A percentile compares a stretch with the other conserved stretches of the same genome.
Evolutionary conservation across 2,888 invertebrate species (phyloP).

Genomic region (Byasa hedistus): DNA sequence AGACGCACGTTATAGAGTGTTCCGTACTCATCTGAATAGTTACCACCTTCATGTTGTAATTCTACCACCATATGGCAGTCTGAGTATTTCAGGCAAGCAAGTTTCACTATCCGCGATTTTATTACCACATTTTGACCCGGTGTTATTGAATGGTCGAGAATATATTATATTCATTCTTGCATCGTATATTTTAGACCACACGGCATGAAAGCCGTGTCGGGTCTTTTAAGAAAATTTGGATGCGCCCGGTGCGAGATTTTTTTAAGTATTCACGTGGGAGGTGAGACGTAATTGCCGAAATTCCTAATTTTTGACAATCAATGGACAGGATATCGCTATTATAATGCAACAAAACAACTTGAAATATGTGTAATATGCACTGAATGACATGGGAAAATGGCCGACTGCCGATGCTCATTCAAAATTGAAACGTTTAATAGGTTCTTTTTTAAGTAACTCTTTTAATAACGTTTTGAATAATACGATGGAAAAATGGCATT

Average conservation of each 20-base stretch:
- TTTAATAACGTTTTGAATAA: neutral
- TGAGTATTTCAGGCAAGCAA: too few relatives aligned
- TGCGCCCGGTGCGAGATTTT: slow-evolving; percentile 72
- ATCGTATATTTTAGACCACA: slow-evolving; percentile 38
- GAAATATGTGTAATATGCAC: slow-evolving; percentile 29
- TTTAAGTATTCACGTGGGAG: slow-evolving; percentile 72
- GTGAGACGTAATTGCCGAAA: slow-evolving; percentile 77
- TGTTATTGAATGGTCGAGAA: too few relatives aligned
- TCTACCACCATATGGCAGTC: too few relatives aligned
- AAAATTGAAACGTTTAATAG: neutral
- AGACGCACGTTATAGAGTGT: too few relatives aligned
- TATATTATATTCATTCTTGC: neutral
- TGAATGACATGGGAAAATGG: slow-evolving; percentile 29
- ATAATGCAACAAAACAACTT: slow-evolving; percentile 40
- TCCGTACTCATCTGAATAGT: too few relatives aligned
- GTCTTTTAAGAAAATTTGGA: slow-evolving; percentile 73
- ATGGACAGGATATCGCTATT: slow-evolving; percentile 78
- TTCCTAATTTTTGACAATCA: slow-evolving; percentile 79
- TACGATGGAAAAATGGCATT: neutral
- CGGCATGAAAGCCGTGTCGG: slow-evolving; percentile 55
- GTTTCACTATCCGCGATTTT: too few relatives aligned
- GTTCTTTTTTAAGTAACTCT: neutral
- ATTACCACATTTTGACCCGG: too few relatives aligned
- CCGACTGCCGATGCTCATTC: slow-evolving; percentile 14
- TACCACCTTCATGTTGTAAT: too few relatives aligned